phyloP scores from a whole-genome alignment of 2,113 vertebrate species.

The Lycaon pictus region DNA sequence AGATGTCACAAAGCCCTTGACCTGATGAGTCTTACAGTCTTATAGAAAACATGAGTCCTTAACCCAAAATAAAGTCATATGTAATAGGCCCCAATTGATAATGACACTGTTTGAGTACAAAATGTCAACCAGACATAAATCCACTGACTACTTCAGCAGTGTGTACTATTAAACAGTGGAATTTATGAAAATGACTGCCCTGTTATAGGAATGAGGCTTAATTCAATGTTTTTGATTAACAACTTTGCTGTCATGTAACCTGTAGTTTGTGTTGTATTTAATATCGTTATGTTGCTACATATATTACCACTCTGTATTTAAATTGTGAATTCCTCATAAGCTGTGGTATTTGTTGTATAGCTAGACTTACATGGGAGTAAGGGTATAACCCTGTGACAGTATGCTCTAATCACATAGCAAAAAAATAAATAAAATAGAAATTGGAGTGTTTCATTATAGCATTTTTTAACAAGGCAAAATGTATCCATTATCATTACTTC shows the following conservation, averaged over 20 bases:
- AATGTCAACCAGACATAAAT: not conserved
- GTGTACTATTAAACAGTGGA: not conserved
- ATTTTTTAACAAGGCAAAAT: not conserved
- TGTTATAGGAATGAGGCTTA: not conserved
- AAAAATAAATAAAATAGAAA: not conserved
- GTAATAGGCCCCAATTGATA: not conserved
- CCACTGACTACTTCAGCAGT: not conserved
- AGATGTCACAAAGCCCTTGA: not conserved
- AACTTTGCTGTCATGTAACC: slow-evolving; percentile 24
- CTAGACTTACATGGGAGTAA: not conserved
- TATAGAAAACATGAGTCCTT: not conserved
- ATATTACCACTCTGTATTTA: not conserved
- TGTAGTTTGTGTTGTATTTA: slow-evolving; percentile 48
- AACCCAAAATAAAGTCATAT: not conserved
- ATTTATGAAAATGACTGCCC: slow-evolving; percentile 31
- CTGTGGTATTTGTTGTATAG: not conserved
- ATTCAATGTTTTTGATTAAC: slow-evolving; percentile 67
- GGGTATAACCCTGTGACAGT: not conserved
- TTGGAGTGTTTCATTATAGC: not conserved
- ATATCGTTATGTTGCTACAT: not conserved
- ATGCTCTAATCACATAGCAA: not conserved
- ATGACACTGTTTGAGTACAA: not conserved
- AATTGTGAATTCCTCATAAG: slow-evolving; percentile 3
- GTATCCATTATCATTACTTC: not conserved
- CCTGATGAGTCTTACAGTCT: not conserved